Evolutionary conservation across 2,888 invertebrate genomes (phyloP), one percentile per base, ranked within the genome.

Genomic region (Patella ulyssiponensis): DNA sequence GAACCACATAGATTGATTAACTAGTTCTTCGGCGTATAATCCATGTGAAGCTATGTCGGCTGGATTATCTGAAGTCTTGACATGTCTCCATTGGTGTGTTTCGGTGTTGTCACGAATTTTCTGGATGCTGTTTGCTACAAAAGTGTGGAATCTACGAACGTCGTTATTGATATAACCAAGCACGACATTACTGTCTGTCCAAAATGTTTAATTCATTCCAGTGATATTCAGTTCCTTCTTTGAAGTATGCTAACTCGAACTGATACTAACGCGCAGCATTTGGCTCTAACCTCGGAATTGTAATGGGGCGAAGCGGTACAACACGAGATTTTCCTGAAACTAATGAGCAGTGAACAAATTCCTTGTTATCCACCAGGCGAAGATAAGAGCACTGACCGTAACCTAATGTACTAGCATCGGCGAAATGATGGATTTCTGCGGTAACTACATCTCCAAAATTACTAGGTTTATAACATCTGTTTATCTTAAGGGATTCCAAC

Each of bases 91-190:
- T 70, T 85, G 83, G 53, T 14, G 9, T 9, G 80, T 71, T 2
- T 76, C 69, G 33, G 83, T 74, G 3, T 17, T 33, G 15, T 86
- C 77, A 15, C 79, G 76, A 15, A 85, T 84, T 27, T 76, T 73
- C 56, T 84, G 82, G 12, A 86, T 81, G 17, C 86, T 69, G 77
- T 86, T 86, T 1, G 83, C 84, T 20, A 86, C 85, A 75, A 81
- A 86, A 0, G 81, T 77, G 17, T 84, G 84, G 52, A 86, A 86
- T 14, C 84, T 51, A 14, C 79, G 71, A 3, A 81, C 75, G 14
- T 82, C 82, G 69, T 86, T 86, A 7, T 56, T 73, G 14, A 85
- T 82, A 72, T 85, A 86, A 9, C 84, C 83, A 17, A 84, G 74
- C 7, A 85, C 84, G 0, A 84, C 80, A 17, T 69, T 69, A 11